Evolutionary conservation across 1,140 invertebrate genomes (phyloP).

Genomic region (Temnothorax longispinosus): DNA sequence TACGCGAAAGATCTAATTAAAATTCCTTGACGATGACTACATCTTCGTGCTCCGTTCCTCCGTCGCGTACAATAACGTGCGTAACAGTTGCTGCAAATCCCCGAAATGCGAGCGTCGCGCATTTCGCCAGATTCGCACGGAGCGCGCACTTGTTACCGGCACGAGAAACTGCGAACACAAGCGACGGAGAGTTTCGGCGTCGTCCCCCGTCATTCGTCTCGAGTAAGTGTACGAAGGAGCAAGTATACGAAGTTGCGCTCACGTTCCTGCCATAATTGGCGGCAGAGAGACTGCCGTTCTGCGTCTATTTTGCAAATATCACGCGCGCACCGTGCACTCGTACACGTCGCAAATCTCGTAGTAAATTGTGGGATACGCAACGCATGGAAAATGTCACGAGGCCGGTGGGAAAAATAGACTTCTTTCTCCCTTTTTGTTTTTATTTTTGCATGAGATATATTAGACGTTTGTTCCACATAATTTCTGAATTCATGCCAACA

Average conservation of each 20-base stretch:
- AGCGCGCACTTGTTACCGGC: slow-evolving; percentile 41
- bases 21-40: slow-evolving; percentile 14
- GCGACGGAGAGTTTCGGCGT: neutral
- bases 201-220: slow-evolving; percentile 28
- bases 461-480: neutral
- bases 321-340: neutral
- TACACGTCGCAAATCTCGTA: slow-evolving; percentile 9
- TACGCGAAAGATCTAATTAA: slow-evolving; percentile 33
- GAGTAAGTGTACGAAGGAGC: slow-evolving; percentile 2
- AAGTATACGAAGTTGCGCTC: neutral
- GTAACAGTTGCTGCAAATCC: slow-evolving; percentile 38
- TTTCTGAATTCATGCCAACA: neutral
- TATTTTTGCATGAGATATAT: neutral
- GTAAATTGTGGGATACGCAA: neutral
- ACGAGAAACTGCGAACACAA: slow-evolving; percentile 30
- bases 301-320: slow-evolving; percentile 28
- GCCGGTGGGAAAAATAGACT: neutral
- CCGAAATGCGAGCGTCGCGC: slow-evolving; percentile 2
- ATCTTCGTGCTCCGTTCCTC: neutral
- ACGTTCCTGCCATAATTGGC: slow-evolving; percentile 48
- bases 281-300: slow-evolving; percentile 9
- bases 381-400: neutral
- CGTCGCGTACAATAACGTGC: slow-evolving; percentile 33
- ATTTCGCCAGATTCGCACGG: slow-evolving; percentile 30
- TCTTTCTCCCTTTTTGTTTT: neutral